phyloP scores from a whole-genome alignment of 2,113 vertebrate species.

The Arenaria interpres region DNA sequence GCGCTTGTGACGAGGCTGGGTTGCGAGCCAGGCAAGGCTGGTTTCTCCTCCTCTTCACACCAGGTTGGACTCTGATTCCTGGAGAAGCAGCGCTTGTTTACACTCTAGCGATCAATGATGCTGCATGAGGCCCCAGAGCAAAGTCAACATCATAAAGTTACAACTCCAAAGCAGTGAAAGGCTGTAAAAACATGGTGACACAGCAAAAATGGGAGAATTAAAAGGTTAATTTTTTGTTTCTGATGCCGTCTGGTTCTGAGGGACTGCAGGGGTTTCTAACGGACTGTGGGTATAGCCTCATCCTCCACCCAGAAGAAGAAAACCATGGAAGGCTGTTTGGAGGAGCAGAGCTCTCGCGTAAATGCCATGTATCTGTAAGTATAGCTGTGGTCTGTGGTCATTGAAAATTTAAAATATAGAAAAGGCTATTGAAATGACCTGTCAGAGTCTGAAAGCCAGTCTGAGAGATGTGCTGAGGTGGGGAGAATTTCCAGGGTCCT shows the following conservation, averaged over 20 bases:
- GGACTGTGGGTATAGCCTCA: not conserved
- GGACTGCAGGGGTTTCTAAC: not conserved
- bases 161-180: not conserved
- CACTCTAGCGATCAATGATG: not conserved
- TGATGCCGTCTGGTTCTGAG: not conserved
- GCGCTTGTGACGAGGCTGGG: not conserved
- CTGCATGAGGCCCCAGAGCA: not conserved
- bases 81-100: not conserved
- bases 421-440: not conserved
- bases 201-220: not conserved
- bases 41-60: accelerated
- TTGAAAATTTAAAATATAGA: not conserved
- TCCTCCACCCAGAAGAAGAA: not conserved
- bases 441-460: not conserved
- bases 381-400: not conserved
- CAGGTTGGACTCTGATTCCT: not conserved
- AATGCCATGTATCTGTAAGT: not conserved
- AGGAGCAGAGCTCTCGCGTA: not conserved
- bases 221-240: not conserved
- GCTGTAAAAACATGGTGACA: not conserved
- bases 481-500: not conserved
- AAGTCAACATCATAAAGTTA: not conserved
- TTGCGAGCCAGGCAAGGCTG: not conserved
- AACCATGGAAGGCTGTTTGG: not conserved
- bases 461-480: not conserved